phyloP scores from a whole-genome alignment of 1,140 invertebrate species.

The Eupeodes corollae region DNA sequence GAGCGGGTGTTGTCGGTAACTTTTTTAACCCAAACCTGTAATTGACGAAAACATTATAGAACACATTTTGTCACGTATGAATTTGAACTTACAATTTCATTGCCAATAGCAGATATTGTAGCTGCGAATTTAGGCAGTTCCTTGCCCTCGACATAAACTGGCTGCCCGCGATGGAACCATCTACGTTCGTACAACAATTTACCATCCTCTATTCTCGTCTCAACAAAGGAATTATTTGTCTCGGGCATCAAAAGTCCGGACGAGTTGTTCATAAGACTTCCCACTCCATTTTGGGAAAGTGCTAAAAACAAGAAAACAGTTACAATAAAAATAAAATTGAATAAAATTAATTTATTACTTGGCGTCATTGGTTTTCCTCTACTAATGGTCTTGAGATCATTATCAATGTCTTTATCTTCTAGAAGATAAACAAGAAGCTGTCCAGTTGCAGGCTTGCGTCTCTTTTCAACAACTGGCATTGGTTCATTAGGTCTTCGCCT shows the following conservation, averaged over 20 bases:
- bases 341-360: slow-evolving; percentile 1
- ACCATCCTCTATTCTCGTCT: slow-evolving; percentile 86
- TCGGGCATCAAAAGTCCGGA: slow-evolving; percentile 18
- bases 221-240: slow-evolving; percentile 41
- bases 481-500: slow-evolving; percentile 87
- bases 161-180: slow-evolving; percentile 90
- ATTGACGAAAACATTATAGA: slow-evolving; percentile 14
- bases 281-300: slow-evolving; percentile 29
- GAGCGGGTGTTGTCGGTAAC: slow-evolving; percentile 67
- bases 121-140: slow-evolving; percentile 71
- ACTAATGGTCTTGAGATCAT: slow-evolving; percentile 74
- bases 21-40: slow-evolving; percentile 84
- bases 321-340: not conserved
- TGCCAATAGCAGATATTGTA: slow-evolving; percentile 78
- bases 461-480: slow-evolving; percentile 70
- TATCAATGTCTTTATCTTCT: slow-evolving; percentile 81
- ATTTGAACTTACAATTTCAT: slow-evolving; percentile 63
- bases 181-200: slow-evolving; percentile 85
- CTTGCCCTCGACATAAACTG: slow-evolving; percentile 80
- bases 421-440: slow-evolving; percentile 75
- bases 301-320: slow-evolving; percentile 3
- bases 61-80: not conserved
- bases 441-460: slow-evolving; percentile 59
- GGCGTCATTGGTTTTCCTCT: slow-evolving; percentile 47
- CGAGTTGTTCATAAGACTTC: slow-evolving; percentile 13